These are phyloP conservation scores for Hypocryptadius cinnamomeus DNA, from an alignment of 2,113 vertebrate species.

Conservation along the genomic window DNA sequence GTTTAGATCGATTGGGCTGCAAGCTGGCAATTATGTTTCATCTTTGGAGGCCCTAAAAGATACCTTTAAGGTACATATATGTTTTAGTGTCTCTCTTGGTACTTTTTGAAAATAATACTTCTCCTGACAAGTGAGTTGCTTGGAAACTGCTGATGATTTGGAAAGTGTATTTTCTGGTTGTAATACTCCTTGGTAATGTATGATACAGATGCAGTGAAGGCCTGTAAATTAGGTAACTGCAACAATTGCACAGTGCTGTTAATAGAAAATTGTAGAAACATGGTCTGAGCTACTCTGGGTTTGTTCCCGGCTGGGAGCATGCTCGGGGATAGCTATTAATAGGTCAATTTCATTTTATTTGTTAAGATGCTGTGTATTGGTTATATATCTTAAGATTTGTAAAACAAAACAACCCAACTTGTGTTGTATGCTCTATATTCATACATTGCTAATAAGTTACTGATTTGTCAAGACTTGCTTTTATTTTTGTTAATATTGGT, in stretches of 20 bases:
- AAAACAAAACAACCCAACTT: not conserved
- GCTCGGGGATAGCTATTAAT: not conserved
- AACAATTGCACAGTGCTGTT: not conserved
- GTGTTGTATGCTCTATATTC: not conserved
- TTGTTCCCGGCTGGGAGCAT: not conserved
- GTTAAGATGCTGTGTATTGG: not conserved
- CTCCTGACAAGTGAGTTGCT: not conserved
- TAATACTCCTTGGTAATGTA: not conserved
- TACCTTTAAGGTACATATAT: not conserved
- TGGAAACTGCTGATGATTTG: not conserved
- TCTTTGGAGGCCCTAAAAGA: not conserved
- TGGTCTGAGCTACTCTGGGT: not conserved
- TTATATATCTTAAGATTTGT: not conserved
- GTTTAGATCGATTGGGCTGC: not conserved
- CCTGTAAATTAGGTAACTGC: not conserved
- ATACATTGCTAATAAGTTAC: not conserved
- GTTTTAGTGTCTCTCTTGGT: not conserved
- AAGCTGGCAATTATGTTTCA: not conserved
- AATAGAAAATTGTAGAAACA: not conserved
- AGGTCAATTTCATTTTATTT: not conserved
- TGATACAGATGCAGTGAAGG: not conserved
- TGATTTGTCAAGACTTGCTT: not conserved
- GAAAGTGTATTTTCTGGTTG: not conserved
- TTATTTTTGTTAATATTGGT: not conserved
- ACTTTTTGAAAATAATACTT: not conserved